Base-by-base conservation (phyloP, 2,797 vertebrate genomes). In the Pseudochaenichthys georgianus region DNA sequence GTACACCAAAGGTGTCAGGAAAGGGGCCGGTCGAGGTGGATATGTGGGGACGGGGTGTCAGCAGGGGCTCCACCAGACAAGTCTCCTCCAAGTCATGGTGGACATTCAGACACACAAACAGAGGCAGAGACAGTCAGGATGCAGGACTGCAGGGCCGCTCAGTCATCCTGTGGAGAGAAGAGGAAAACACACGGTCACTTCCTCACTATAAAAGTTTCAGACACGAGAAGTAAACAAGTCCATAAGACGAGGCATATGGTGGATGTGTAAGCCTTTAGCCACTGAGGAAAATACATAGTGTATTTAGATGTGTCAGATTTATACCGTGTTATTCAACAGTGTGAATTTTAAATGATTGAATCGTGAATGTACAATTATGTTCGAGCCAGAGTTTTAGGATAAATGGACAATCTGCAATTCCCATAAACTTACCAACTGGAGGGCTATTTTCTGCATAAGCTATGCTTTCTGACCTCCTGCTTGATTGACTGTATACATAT, bases 161-260 rank as follows among this genome's bases (percentile, higher is more conserved):
- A 13, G 64, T 84, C 80, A 79, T 89, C 89, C 91, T 93, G 88
- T 46, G 72, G 83, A 89, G 75, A 88, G 75, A 88, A 83, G 69
- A 88, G 85, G 78, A 92, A 90, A 81, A 66, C 77, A 77, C 63
- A 71, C 19, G 7, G 78, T 84, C 83, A 90, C 89, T 83, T 91
- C 91, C 92, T 90, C 71, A 13, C 83, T 79, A 80, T 85, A 84
- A 91, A 87, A 62, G 57, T 47, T 75, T 43, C 48, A 50, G 47
- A 38, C 6, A 5, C 7, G 55, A 70, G 53, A 67, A 64, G 67
- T 19, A 87, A 87, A 85, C 73, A 66, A 60, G 43, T 79, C 47
- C 3, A 48, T 7, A 43, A 59, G 38, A 57, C n/a, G 12, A 52
- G 60, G 51, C 17, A 50, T 9, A 47, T 43, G 1, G 5, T 17